Evolutionary conservation across 2,888 invertebrate genomes (phyloP), one percentile per base, ranked within the genome.

Genomic region (Cremastinae sp.): DNA sequence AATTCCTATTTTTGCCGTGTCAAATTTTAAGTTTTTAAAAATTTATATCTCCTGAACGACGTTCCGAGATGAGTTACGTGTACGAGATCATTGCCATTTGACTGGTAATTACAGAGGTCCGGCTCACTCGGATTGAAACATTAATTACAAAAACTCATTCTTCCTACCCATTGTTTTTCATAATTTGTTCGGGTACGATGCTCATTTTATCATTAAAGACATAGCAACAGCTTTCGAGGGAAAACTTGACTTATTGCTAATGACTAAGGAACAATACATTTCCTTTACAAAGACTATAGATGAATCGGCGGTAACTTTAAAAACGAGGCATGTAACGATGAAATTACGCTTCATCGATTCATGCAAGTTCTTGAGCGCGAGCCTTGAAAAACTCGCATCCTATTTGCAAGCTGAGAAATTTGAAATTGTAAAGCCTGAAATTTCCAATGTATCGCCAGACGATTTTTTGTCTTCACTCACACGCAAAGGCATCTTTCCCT

Each of bases 211-310:
- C 7, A 43, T 59, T 12, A 22, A 39, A 45, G 59, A n/a, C 7
- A n/a, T 45, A 10, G 59, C 59, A 1, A 22, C 2, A 1, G 1
- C 66, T 49, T 43, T 43, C 12, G 22, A 28, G n/a, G 43, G 22
- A 37, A 5, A n/a, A 58, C 22, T 22, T 45, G 22, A 75, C n/a
- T 86, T 8, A 78, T 87, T 28, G 58, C 80, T 87, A 0, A 59
- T 81, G 18, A 86, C 82, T 53, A 85, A 83, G 56, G 86, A 89
- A 78, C 80, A 82, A 72, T 87, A 84, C 55, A 83, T 84, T 37
- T 84, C 83, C 4, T 84, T 87, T 72, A 82, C 80, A 1, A 83
- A 80, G 51, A 66, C 62, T 55, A 55, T 80, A 45, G 58, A 74
- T 16, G 61, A 35, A 22, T 53, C 65, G 14, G 61, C 70, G 2